phyloP scores from a whole-genome alignment of 1,140 invertebrate species.

The Dolichoris vasculosae region DNA sequence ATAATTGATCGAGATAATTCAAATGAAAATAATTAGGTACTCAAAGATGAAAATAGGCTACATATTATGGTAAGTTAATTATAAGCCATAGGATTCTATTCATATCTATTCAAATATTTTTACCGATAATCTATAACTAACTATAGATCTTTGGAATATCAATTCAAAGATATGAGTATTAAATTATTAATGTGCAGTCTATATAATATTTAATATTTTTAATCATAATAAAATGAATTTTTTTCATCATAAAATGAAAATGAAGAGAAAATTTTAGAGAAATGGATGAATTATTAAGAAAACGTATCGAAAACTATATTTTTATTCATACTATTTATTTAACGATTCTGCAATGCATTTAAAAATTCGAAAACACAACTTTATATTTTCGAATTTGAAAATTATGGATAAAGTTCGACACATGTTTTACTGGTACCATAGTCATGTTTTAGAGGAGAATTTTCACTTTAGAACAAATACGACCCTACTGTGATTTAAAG shows the following conservation, averaged over 20 bases:
- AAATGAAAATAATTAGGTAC: too few relatives aligned
- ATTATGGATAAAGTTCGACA: neutral
- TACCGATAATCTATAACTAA: too few relatives aligned
- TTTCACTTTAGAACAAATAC: conserved; percentile 26
- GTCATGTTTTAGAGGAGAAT: neutral
- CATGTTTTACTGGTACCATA: neutral
- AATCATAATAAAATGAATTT: too few relatives aligned
- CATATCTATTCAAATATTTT: too few relatives aligned
- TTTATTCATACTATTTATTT: neutral
- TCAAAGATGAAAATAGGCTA: too few relatives aligned
- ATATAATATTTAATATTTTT: neutral
- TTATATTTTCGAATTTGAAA: neutral
- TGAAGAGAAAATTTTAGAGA: neutral
- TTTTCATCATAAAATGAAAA: too few relatives aligned
- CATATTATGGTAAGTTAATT: too few relatives aligned
- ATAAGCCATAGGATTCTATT: too few relatives aligned
- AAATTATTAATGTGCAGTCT: too few relatives aligned
- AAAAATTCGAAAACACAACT: neutral
- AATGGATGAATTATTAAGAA: neutral
- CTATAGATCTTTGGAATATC: too few relatives aligned
- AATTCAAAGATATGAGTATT: too few relatives aligned
- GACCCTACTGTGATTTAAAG: neutral
- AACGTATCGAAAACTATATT: neutral
- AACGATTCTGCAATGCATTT: neutral
- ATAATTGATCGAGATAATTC: too few relatives aligned